A percentile compares a stretch with the other conserved stretches of the same genome.
These are phyloP conservation scores for Perca schrenkii DNA, from an alignment of 2,113 vertebrate species.

Conservation along the genomic window DNA sequence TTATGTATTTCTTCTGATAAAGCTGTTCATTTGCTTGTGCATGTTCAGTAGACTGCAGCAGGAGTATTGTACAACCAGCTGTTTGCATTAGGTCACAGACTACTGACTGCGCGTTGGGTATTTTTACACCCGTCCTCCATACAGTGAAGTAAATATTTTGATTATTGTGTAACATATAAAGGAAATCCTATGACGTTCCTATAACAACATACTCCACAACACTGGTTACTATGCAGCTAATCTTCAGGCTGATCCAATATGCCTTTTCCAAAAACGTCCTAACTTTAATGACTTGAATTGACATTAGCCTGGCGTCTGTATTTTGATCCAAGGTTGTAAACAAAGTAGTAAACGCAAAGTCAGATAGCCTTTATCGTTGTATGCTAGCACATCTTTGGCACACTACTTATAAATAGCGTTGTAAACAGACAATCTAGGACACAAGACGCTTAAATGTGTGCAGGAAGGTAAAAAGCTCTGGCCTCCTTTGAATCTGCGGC, in stretches of 20 bases:
- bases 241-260: background rate
- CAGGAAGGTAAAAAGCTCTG: background rate
- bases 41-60: too few relatives aligned
- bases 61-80: too few relatives aligned
- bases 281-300: background rate
- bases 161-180: background rate
- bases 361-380: background rate
- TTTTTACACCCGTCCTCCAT: background rate
- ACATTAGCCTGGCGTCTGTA: background rate
- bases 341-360: background rate
- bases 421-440: constrained; percentile 25
- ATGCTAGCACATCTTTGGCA: background rate
- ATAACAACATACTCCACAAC: background rate
- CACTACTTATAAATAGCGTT: background rate
- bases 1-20: background rate
- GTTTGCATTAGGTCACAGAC: too few relatives aligned
- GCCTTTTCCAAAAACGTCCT: background rate
- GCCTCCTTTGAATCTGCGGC: constrained; percentile 4
- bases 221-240: background rate
- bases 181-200: background rate
- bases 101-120: constrained; percentile 11
- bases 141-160: background rate
- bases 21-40: background rate
- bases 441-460: background rate
- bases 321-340: constrained; percentile 10